Evolutionary conservation across 2,888 invertebrate species (phyloP), one percentile per base, ranked within the genome.

Genomic region (Phalera bucephala): DNA sequence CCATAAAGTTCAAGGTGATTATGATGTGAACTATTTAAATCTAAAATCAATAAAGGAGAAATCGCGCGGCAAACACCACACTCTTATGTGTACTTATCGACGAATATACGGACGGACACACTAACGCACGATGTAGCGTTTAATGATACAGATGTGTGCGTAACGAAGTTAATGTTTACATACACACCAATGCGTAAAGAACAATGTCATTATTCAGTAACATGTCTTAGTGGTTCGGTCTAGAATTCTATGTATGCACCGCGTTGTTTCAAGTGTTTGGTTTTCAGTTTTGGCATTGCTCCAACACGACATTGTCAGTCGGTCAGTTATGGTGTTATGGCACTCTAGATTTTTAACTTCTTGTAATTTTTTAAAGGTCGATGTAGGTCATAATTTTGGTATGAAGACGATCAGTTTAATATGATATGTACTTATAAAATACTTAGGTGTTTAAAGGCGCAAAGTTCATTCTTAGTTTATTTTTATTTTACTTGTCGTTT

Each of bases 31-130:
- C 65, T 67, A 75, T 72, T 71, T 67, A 64, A 78, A 73, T 75
- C 62, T 72, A 77, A 76, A 86, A 86, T 87, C 86, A 77, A 87
- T 86, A 81, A 61, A 76, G 77, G 59, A 77, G 80, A 81, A 80
- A 85, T 80, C 75, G 75, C 76, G 64, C 71, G 64, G 72, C 65
- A 59, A 66, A 70, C 72, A 64, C 74, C 71, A 62, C 73, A 70
- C 63, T 64, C 71, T 64, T 74, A 75, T 79, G 74, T 65, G 73
- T 76, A 70, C 76, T 77, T 78, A 78, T 75, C 72, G 70, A 64
- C 70, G 67, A 71, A 70, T 69, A 74, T 75, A 66, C 67, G 52
- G 29, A 41, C 71, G 53, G 29, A 41, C 71, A 67, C 67, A 74
- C 71, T 61, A 61, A 57, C 52, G 55, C 52, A 55, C 42, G 52